Conservation (phyloP, 1,140 invertebrate species). For the Maconellicoccus hirsutus region DNA sequence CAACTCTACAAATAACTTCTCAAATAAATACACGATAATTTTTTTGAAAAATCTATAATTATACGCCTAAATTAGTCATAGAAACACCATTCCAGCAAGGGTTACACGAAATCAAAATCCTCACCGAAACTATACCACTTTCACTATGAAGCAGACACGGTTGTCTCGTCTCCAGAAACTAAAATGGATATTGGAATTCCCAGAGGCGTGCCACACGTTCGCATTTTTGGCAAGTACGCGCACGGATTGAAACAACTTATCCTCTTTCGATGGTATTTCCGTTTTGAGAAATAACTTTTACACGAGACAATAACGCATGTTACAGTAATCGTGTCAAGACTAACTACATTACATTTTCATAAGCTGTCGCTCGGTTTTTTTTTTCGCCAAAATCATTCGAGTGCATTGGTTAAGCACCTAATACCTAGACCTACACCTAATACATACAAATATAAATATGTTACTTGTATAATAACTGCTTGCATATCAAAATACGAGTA, state of each 20-base stretch:
- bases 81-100: no score
- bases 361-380: neutral
- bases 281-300: neutral
- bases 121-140: neutral
- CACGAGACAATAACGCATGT: neutral
- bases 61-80: no score
- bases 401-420: no score
- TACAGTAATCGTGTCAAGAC: neutral
- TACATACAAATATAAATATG: no score
- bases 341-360: neutral
- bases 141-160: neutral
- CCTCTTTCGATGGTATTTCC: neutral
- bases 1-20: no score
- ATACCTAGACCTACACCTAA: no score
- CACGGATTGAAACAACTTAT: neutral
- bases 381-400: no score
- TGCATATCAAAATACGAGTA: no score
- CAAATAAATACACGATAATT: no score
- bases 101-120: no score
- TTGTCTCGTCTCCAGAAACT: neutral
- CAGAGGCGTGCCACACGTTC: neutral
- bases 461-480: no score
- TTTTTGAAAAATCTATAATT: no score
- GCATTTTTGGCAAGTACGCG: neutral
- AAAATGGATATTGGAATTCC: neutral